These are phyloP conservation scores for Ptilodon capucinus DNA, from an alignment of 2,888 invertebrate species.

Conservation along the genomic window DNA sequence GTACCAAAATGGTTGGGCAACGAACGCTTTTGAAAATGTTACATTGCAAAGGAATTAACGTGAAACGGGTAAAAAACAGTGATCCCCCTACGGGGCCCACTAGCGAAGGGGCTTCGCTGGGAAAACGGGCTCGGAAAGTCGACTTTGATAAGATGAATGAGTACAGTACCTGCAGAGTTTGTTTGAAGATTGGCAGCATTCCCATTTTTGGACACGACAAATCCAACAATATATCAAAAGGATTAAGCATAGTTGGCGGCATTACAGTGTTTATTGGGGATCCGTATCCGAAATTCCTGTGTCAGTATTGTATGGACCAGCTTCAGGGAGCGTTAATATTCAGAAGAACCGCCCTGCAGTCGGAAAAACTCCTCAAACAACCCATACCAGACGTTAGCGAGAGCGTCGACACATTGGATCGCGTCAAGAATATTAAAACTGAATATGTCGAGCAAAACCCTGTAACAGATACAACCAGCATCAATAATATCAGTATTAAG, in stretches of 20 bases:
- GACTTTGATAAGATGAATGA: slow-evolving; percentile 19
- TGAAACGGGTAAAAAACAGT: slow-evolving; percentile 2
- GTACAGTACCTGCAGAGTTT: slow-evolving; percentile 55
- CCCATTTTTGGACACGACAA: slow-evolving; percentile 50
- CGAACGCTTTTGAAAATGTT: slow-evolving; percentile 54
- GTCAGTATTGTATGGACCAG: slow-evolving; percentile 53
- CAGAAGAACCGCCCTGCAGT: slow-evolving; percentile 62
- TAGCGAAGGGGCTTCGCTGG: slow-evolving; percentile 7
- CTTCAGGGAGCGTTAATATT: slow-evolving; percentile 64
- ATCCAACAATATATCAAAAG: slow-evolving; percentile 46
- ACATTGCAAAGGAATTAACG: slow-evolving; percentile 44
- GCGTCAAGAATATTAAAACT: slow-evolving; percentile 14
- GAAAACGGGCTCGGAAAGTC: slow-evolving; percentile 6
- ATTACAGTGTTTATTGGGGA: slow-evolving; percentile 54
- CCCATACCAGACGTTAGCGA: slow-evolving; percentile 23
- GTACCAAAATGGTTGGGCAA: slow-evolving; percentile 46
- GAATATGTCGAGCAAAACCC: slow-evolving; percentile 26
- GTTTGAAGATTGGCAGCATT: slow-evolving; percentile 62
- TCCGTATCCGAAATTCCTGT: slow-evolving; percentile 60
- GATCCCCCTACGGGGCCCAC: neutral
- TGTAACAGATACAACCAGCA: neutral
- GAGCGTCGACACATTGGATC: slow-evolving; percentile 21
- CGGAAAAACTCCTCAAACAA: slow-evolving; percentile 50
- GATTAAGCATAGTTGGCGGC: slow-evolving; percentile 48
- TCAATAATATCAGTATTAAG: neutral